A percentile compares a stretch with the other conserved stretches of the same genome.
Evolutionary conservation across 2,888 invertebrate genomes (phyloP).

Genomic region (Dolichopus griseipennis): DNA sequence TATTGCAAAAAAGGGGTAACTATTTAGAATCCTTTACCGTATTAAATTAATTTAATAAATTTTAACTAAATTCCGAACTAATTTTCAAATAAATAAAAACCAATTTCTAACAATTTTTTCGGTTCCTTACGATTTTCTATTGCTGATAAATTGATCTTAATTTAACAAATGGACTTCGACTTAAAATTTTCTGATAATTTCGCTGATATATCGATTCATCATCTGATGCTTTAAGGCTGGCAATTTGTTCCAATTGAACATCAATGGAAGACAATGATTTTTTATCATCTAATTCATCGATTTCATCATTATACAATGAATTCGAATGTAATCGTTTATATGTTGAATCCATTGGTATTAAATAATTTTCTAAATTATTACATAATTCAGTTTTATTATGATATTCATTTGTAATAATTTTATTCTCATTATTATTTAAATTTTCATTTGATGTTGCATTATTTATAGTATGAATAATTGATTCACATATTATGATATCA

Average conservation of each 20-base stretch:
- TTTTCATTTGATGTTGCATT: neutral
- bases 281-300: conserved; percentile 11
- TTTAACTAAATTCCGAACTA: too few relatives aligned
- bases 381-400: too few relatives aligned
- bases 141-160: conserved; percentile 1
- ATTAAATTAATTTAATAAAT: too few relatives aligned
- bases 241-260: conserved; percentile 17
- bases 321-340: conserved; percentile 20
- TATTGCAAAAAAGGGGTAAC: too few relatives aligned
- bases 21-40: too few relatives aligned
- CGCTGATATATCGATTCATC: neutral
- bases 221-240: conserved; percentile 15
- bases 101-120: too few relatives aligned
- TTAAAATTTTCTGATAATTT: neutral
- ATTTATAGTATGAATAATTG: conserved; percentile 12
- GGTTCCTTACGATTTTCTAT: too few relatives aligned
- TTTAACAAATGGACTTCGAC: neutral
- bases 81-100: too few relatives aligned
- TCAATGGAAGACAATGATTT: conserved; percentile 18
- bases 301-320: conserved; percentile 16
- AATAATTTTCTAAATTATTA: neutral
- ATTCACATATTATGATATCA: conserved; percentile 21
- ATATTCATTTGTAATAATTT: neutral
- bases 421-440: neutral
- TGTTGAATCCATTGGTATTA: conserved; percentile 14